Conservation (phyloP, 2,888 invertebrate genomes). For the Phengaris alcon region DNA sequence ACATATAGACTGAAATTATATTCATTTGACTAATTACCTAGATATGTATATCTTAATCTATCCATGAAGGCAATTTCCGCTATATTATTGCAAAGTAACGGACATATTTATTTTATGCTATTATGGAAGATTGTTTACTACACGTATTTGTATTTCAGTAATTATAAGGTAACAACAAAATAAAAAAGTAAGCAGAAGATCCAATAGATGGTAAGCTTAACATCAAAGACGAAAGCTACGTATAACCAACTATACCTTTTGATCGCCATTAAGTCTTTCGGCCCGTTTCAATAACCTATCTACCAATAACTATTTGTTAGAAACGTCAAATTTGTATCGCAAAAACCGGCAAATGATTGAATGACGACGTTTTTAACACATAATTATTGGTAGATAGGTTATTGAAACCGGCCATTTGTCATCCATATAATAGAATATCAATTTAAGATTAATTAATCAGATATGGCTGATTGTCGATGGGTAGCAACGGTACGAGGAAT, state of each 20-base stretch:
- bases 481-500: neutral
- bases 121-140: too few species aligned
- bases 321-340: too few species aligned
- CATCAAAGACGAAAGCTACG: neutral
- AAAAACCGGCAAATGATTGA: too few species aligned
- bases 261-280: neutral
- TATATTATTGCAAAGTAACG: too few species aligned
- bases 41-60: neutral
- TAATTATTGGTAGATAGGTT: too few species aligned
- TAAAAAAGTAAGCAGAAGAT: neutral
- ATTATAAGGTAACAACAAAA: too few species aligned
- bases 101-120: too few species aligned
- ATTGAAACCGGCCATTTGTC: neutral
- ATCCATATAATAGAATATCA: conserved; percentile 6
- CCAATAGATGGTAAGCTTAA: neutral
- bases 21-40: neutral
- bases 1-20: neutral
- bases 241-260: neutral
- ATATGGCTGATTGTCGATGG: neutral
- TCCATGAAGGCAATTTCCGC: neutral
- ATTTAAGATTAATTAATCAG: conserved; percentile 4
- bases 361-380: too few species aligned
- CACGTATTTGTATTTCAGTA: too few species aligned
- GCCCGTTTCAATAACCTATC: too few species aligned
- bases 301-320: too few species aligned